Evolutionary conservation across 2,113 vertebrate species (phyloP).

Genomic region (Euleptes europaea): DNA sequence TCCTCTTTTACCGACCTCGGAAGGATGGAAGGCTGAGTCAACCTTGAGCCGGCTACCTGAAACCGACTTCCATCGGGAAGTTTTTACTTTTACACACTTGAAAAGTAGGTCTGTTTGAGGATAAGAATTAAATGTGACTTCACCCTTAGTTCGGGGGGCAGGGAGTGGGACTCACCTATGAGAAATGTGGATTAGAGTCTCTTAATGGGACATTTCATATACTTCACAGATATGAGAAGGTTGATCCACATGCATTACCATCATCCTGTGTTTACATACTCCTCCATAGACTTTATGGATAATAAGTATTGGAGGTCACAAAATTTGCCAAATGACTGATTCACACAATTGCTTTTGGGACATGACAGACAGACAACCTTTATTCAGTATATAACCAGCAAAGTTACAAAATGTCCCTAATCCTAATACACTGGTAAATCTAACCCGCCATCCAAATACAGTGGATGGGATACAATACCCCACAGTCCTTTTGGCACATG

Average conservation of each 20-base stretch:
- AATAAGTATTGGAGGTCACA: not conserved
- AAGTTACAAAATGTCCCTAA: too few species aligned
- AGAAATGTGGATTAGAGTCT: not conserved
- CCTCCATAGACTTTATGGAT: not conserved
- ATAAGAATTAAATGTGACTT: not conserved
- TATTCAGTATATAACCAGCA: too few species aligned
- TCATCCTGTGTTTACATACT: not conserved
- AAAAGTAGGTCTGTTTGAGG: not conserved
- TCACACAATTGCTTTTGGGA: not conserved
- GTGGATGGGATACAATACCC: too few species aligned
- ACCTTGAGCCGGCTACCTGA: too few species aligned
- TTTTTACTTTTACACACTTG: not conserved
- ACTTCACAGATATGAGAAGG: not conserved
- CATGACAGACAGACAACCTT: too few species aligned
- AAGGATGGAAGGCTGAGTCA: too few species aligned
- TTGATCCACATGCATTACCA: not conserved
- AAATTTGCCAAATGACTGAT: not conserved
- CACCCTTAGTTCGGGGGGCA: not conserved
- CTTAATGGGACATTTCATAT: not conserved
- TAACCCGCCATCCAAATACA: too few species aligned
- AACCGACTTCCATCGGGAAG: too few species aligned
- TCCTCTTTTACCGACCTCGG: too few species aligned
- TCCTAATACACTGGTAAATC: too few species aligned
- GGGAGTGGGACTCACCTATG: too few species aligned
- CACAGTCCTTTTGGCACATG: too few species aligned